Evolutionary conservation across 2,113 vertebrate species (phyloP).

Genomic region (Spea bombifrons): DNA sequence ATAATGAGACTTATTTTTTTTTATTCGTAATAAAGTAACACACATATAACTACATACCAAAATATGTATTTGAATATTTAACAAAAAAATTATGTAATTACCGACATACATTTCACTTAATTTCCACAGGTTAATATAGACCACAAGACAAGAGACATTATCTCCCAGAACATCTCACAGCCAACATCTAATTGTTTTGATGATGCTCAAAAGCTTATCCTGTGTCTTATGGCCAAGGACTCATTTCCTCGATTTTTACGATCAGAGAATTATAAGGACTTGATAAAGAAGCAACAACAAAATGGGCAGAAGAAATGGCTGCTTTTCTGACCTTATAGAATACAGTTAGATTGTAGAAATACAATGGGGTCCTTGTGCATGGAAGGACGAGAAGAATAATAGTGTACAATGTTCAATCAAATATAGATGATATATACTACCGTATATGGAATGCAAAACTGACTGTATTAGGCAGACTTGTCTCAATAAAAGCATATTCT

Average conservation of each 20-base stretch:
- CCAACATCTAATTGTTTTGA: conserved; percentile 73
- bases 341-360: too few relatives aligned
- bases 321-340: conserved; percentile 51
- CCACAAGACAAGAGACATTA: conserved; percentile 67
- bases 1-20: too few relatives aligned
- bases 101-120: conserved; percentile 18
- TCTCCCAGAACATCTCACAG: conserved; percentile 64
- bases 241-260: conserved; percentile 73
- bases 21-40: too few relatives aligned
- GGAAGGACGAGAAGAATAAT: too few relatives aligned
- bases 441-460: too few relatives aligned
- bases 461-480: too few relatives aligned
- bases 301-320: conserved; percentile 66
- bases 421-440: too few relatives aligned
- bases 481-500: too few relatives aligned
- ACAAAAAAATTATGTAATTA: neutral
- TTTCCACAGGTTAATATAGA: conserved; percentile 73
- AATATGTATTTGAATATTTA: too few relatives aligned
- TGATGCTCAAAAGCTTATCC: conserved; percentile 68
- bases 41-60: too few relatives aligned
- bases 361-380: too few relatives aligned
- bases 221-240: conserved; percentile 75
- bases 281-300: conserved; percentile 61
- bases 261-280: conserved; percentile 69
- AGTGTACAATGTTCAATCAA: too few relatives aligned